These are phyloP conservation scores for Orussus abietinus DNA, from an alignment of 1,140 invertebrate genomes.

Conservation along the genomic window DNA sequence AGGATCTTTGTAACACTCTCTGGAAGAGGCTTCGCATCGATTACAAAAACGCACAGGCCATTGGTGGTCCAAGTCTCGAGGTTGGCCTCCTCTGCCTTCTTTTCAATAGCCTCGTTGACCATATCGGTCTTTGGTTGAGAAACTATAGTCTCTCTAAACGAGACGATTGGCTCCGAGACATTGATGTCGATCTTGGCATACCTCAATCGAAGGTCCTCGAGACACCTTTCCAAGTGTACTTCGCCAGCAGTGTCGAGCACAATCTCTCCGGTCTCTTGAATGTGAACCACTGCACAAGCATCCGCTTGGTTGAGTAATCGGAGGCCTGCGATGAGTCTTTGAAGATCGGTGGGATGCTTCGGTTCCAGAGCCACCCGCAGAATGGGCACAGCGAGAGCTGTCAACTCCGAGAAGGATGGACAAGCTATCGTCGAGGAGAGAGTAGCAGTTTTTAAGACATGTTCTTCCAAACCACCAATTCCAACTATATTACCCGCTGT, in stretches of 20 bases:
- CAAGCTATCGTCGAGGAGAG: conserved; percentile 80
- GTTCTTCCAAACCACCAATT: conserved; percentile 83
- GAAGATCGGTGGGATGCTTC: conserved; percentile 74
- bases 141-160: conserved; percentile 92
- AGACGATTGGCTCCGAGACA: conserved; percentile 93
- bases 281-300: conserved; percentile 83
- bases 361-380: conserved; percentile 94
- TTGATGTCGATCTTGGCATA: conserved; percentile 87
- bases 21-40: conserved; percentile 79
- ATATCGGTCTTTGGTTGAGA: conserved; percentile 79
- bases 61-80: conserved; percentile 66
- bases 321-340: conserved; percentile 75
- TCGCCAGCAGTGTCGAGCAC: conserved; percentile 96
- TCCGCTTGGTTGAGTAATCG: conserved; percentile 88
- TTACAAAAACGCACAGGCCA: conserved; percentile 68
- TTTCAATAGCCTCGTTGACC: conserved; percentile 82
- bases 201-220: conserved; percentile 76
- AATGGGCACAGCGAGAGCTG: conserved; percentile 79
- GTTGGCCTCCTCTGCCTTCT: conserved; percentile 54
- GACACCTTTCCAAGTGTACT: conserved; percentile 94
- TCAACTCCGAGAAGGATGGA: conserved; percentile 85
- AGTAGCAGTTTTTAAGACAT: conserved; percentile 87
- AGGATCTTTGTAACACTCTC: conserved; percentile 68
- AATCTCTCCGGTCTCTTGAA: conserved; percentile 94
- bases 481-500: conserved; percentile 88